phyloP scores from a whole-genome alignment of 2,113 vertebrate genomes.

The Indri indri region DNA sequence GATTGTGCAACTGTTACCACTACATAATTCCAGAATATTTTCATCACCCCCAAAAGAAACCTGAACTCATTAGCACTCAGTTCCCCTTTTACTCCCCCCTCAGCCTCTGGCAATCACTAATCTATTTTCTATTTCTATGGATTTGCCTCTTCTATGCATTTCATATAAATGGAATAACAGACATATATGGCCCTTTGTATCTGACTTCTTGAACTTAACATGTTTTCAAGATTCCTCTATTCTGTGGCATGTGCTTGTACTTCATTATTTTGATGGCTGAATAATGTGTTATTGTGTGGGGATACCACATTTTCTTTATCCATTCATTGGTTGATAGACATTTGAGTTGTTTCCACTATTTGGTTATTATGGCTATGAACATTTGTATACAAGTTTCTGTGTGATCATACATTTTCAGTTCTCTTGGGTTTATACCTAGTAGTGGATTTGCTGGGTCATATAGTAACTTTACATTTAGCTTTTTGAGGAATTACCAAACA shows the following conservation, averaged over 20 bases:
- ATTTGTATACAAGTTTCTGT: too few relatives aligned
- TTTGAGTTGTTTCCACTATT: too few relatives aligned
- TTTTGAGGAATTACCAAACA: background rate
- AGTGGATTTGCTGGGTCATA: background rate
- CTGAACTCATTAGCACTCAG: background rate
- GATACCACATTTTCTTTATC: background rate
- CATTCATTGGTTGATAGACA: too few relatives aligned
- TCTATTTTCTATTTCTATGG: background rate
- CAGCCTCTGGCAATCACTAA: background rate
- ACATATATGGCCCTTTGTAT: background rate
- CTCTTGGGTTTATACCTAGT: too few relatives aligned
- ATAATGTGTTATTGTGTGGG: background rate
- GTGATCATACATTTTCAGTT: too few relatives aligned
- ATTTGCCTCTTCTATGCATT: background rate
- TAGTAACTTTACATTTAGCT: background rate
- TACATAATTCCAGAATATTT: background rate
- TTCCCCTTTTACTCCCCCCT: rapidly evolving
- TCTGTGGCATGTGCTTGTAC: background rate
- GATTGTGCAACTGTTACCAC: background rate
- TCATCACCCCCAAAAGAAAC: background rate
- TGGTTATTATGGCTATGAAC: too few relatives aligned
- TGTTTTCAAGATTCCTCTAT: background rate
- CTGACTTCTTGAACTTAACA: background rate
- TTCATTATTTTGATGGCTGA: background rate
- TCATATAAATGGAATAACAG: background rate